Percentiles rank a stretch among this genome's conserved stretches.
phyloP scores from a whole-genome alignment of 2,888 invertebrate genomes.

The Germaria angustata region DNA sequence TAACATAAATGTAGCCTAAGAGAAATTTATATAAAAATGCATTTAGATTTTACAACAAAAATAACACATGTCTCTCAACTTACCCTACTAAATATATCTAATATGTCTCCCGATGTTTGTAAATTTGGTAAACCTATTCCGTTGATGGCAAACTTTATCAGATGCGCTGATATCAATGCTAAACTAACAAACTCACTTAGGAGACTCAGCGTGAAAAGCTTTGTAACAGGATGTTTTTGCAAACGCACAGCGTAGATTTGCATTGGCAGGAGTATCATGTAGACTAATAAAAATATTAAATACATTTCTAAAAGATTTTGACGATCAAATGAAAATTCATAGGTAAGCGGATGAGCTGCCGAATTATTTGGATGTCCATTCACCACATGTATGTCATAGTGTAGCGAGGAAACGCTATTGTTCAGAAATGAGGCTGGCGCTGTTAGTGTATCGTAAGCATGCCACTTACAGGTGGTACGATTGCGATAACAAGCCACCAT shows the following conservation, averaged over 20 bases:
- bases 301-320: constrained; percentile 96
- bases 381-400: constrained; percentile 97
- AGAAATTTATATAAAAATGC: constrained; percentile 61
- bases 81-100: constrained; percentile 94
- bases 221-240: constrained; percentile 95
- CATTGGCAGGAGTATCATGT: constrained; percentile 91
- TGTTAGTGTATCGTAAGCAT: constrained; percentile 82
- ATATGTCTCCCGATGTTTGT: constrained; percentile 93
- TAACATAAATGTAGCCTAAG: constrained; percentile 95
- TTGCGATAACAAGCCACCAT: constrained; percentile 95
- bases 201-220: constrained; percentile 92
- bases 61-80: constrained; percentile 73
- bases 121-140: constrained; percentile 92
- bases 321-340: constrained; percentile 97
- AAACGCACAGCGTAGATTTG: constrained; percentile 94
- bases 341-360: constrained; percentile 90
- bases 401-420: constrained; percentile 69
- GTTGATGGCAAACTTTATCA: constrained; percentile 93
- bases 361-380: constrained; percentile 96
- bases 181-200: constrained; percentile 92
- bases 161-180: constrained; percentile 92
- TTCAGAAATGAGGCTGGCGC: constrained; percentile 63
- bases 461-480: constrained; percentile 90
- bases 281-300: constrained; percentile 91
- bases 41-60: neutral